Conservation (phyloP, 2,113 vertebrate species). For the Camelus dromedarius region DNA sequence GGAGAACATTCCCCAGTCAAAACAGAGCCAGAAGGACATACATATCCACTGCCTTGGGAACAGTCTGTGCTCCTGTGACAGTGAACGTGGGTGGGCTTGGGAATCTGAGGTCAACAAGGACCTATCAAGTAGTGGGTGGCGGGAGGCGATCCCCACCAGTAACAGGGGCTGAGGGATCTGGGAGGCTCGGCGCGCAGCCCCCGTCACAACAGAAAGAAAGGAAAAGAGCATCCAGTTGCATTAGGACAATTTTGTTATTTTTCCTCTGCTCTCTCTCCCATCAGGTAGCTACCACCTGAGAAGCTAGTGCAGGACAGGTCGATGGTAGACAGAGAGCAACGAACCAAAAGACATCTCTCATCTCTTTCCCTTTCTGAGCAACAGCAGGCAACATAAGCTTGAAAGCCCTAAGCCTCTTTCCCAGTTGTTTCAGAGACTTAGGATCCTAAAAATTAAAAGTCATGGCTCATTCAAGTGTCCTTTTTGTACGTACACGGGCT, state of each 20-base stretch:
- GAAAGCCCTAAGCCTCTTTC: not conserved
- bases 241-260: not conserved
- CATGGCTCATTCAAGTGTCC: not conserved
- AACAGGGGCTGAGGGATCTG: not conserved
- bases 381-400: not conserved
- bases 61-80: not conserved
- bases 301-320: not conserved
- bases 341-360: not conserved
- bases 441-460: not conserved
- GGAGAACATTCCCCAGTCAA: not conserved
- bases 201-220: not conserved
- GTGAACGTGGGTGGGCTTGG: not conserved
- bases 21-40: not conserved
- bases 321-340: not conserved
- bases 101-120: not conserved
- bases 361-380: not conserved
- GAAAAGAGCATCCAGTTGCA: rapidly evolving
- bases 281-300: not conserved
- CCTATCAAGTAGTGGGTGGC: not conserved
- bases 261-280: not conserved
- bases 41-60: not conserved
- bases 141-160: not conserved
- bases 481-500: not conserved
- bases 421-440: not conserved
- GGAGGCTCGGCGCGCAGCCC: not conserved